phyloP scores from a whole-genome alignment of 2,113 vertebrate genomes.

The Okapia johnstoni region DNA sequence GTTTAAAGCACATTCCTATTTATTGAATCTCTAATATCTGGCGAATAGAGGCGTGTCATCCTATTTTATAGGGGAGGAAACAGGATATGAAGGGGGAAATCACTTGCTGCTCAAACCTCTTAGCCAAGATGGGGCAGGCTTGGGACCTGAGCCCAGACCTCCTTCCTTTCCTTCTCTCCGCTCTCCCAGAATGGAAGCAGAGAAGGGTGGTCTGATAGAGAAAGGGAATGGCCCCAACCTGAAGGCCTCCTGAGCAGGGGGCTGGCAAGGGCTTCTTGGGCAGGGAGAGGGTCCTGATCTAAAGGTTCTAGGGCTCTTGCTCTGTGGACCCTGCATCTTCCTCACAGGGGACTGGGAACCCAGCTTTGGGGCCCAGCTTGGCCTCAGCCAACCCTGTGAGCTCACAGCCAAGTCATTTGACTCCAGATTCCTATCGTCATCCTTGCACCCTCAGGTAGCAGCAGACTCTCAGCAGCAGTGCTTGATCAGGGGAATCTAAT shows the following conservation, averaged over 20 bases:
- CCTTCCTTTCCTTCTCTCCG: not conserved
- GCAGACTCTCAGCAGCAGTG: not conserved
- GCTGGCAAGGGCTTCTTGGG: not conserved
- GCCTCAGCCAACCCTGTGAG: not conserved
- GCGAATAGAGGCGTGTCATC: not conserved
- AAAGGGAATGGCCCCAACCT: not conserved
- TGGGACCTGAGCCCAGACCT: not conserved
- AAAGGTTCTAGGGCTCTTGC: not conserved
- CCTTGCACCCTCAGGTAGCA: not conserved
- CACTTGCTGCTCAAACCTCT: not conserved
- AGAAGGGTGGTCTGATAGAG: not conserved
- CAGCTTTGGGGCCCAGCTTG: not conserved
- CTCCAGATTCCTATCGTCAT: not conserved
- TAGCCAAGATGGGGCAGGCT: not conserved
- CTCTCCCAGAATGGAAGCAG: not conserved
- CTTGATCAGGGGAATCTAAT: not conserved
- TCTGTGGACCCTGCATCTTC: not conserved
- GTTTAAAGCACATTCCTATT: not conserved
- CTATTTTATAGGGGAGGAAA: not conserved
- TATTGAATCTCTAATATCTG: not conserved
- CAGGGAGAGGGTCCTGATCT: not conserved
- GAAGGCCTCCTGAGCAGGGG: not conserved
- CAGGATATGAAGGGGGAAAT: not conserved
- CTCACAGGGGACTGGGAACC: not conserved
- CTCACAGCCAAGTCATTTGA: not conserved